A percentile compares a stretch with the other conserved stretches of the same genome.
Conservation (phyloP, 1,140 invertebrate species). For the Papilio glaucus region DNA sequence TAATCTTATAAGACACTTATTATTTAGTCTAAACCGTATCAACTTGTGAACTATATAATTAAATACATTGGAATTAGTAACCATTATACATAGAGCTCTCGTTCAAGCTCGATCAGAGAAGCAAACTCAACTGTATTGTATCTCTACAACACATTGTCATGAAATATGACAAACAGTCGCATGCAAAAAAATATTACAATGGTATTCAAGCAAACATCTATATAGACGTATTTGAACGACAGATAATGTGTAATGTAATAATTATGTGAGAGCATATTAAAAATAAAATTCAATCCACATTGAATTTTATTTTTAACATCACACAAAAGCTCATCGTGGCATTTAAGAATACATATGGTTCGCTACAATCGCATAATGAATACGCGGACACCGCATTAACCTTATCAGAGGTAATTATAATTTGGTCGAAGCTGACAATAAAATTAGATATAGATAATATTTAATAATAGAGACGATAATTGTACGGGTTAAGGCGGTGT, state of each 20-base stretch:
- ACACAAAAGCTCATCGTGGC: neutral
- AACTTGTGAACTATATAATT: neutral
- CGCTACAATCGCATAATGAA: constrained; percentile 13
- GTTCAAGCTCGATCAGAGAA: neutral
- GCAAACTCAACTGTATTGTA: neutral
- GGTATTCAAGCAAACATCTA: no score
- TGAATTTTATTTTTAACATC: neutral
- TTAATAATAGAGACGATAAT: constrained; percentile 72
- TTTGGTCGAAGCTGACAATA: constrained; percentile 50
- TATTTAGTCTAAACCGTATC: constrained; percentile 37
- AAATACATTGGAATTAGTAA: constrained; percentile 29
- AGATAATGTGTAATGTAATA: no score
- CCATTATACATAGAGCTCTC: constrained; percentile 9
- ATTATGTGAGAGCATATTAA: neutral
- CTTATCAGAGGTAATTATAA: constrained; percentile 43
- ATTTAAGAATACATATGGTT: neutral
- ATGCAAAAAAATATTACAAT: neutral
- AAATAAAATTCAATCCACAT: neutral
- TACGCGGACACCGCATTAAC: neutral
- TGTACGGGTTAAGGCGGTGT: constrained; percentile 71
- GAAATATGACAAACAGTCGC: neutral
- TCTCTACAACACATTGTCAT: neutral
- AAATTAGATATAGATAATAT: constrained; percentile 63
- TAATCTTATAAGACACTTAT: constrained; percentile 24
- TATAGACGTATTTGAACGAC: no score